Conservation (phyloP, 2,113 vertebrate species). For the Cariama cristata region DNA sequence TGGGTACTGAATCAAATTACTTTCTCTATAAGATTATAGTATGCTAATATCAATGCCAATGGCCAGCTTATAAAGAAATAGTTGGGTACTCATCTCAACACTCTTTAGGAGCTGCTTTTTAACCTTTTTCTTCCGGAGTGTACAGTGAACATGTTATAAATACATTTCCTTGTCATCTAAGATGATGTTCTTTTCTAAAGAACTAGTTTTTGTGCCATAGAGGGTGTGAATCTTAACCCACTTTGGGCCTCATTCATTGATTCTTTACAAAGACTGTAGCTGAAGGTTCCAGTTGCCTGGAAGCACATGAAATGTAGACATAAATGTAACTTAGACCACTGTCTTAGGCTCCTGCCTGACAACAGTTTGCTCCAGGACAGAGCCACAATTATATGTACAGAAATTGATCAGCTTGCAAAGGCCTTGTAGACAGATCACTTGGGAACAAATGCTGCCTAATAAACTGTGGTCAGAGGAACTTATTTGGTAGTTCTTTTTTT, state of each 20-base stretch:
- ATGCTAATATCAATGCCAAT: neutral
- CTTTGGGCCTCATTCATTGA: neutral
- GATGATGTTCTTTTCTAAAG: neutral
- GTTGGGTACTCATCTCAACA: neutral
- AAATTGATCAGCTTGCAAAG: neutral
- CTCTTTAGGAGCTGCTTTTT: neutral
- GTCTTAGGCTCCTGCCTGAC: neutral
- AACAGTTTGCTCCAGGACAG: neutral
- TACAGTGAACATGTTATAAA: neutral
- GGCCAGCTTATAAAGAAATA: neutral
- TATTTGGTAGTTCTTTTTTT: neutral
- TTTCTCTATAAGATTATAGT: neutral
- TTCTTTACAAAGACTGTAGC: neutral
- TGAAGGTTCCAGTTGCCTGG: neutral
- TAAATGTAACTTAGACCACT: neutral
- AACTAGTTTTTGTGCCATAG: neutral
- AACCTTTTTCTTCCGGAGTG: neutral
- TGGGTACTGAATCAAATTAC: neutral
- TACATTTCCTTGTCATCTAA: neutral
- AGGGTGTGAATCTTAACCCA: neutral
- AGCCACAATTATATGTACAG: neutral
- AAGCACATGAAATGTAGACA: neutral
- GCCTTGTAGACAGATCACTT: neutral
- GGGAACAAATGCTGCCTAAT: neutral
- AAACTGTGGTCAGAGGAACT: neutral